phyloP scores from a whole-genome alignment of 2,888 invertebrate genomes.

The Cepaea hortensis region DNA sequence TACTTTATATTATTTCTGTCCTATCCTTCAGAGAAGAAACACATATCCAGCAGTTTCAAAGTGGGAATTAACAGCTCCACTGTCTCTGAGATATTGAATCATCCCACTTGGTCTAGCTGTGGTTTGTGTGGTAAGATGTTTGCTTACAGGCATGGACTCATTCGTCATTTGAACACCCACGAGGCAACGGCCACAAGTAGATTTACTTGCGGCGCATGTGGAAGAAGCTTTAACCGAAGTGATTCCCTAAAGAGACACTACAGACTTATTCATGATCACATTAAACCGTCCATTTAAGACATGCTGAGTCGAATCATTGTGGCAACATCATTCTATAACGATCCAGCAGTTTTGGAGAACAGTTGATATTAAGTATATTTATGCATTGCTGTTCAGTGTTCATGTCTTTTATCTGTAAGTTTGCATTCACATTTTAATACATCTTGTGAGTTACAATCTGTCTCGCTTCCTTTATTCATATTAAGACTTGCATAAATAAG shows the following conservation, averaged over 20 bases:
- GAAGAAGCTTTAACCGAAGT: constrained; percentile 46
- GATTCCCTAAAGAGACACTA: constrained; percentile 47
- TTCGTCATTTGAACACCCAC: constrained; percentile 46
- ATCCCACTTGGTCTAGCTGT: constrained; percentile 31
- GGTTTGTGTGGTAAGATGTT: constrained; percentile 43
- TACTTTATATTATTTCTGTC: neutral
- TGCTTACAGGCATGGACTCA: constrained; percentile 36
- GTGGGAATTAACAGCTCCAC: constrained; percentile 1
- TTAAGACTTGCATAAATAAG: neutral
- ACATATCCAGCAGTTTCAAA: neutral
- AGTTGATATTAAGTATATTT: no score
- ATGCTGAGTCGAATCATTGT: no score
- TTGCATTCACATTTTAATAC: no score
- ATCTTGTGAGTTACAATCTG: no score
- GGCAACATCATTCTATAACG: neutral
- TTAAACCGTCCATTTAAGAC: constrained; percentile 1
- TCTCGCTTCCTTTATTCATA: neutral
- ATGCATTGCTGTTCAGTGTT: no score
- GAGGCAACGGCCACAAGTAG: constrained; percentile 40
- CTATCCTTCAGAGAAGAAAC: constrained; percentile 22
- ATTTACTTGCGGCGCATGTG: constrained; percentile 46
- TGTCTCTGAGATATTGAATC: constrained; percentile 22
- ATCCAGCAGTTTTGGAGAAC: neutral
- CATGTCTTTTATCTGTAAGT: no score
- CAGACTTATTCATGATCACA: constrained; percentile 39